These are phyloP conservation scores for Acanthurus leucopareius DNA, from an alignment of 2,797 vertebrate species.

Conservation along the genomic window DNA sequence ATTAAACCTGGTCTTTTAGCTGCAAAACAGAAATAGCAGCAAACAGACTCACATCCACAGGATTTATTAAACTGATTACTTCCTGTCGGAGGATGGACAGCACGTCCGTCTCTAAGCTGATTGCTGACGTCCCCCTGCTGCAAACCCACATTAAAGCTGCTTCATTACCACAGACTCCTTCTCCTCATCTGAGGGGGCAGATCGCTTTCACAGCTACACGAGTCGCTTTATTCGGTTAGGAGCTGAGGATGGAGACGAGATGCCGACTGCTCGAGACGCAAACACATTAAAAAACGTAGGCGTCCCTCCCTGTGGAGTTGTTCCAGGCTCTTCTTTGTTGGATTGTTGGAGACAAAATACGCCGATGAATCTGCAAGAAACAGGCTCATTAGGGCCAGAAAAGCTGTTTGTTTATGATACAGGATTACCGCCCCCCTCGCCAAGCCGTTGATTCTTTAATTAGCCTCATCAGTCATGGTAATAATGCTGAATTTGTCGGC, in stretches of 20 bases:
- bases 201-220: background rate
- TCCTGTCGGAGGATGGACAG: slow-evolving; percentile 5
- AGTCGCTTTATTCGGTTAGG: slow-evolving; percentile 24
- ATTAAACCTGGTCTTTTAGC: too few relatives aligned
- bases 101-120: slow-evolving; percentile 26
- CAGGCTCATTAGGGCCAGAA: slow-evolving; percentile 61
- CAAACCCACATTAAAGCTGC: slow-evolving; percentile 36
- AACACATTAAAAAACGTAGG: slow-evolving; percentile 28
- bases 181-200: slow-evolving; percentile 9
- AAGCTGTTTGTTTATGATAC: slow-evolving; percentile 72
- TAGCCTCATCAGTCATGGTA: slow-evolving; percentile 74
- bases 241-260: slow-evolving; percentile 26
- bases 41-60: background rate
- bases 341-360: slow-evolving; percentile 40
- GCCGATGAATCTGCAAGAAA: slow-evolving; percentile 55
- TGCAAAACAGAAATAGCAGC: slow-evolving; percentile 8
- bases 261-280: slow-evolving; percentile 9
- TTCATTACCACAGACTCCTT: slow-evolving; percentile 21
- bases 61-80: slow-evolving; percentile 6
- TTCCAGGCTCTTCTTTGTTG: slow-evolving; percentile 39
- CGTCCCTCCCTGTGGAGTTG: background rate
- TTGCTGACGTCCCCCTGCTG: slow-evolving; percentile 24
- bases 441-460: slow-evolving; percentile 76
- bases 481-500: slow-evolving; percentile 55
- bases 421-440: slow-evolving; percentile 46